These are phyloP conservation scores for Drosophila yooni DNA, from an alignment of 2,888 invertebrate species.

Conservation along the genomic window DNA sequence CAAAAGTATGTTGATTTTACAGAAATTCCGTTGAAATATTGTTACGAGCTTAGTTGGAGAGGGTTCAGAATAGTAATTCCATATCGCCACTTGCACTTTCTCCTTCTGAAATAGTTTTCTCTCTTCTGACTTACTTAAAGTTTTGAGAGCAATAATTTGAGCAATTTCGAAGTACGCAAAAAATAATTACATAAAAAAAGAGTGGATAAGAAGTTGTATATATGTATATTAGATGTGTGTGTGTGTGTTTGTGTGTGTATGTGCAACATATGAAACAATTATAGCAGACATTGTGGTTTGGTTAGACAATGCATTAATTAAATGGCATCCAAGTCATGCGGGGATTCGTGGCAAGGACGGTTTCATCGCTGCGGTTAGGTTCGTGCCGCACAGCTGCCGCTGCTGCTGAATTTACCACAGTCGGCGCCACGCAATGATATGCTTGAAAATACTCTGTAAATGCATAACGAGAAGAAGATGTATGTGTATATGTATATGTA, in stretches of 20 bases:
- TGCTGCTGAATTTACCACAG: constrained; percentile 4
- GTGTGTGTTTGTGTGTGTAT: background rate
- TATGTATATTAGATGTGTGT: background rate
- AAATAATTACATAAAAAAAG: background rate
- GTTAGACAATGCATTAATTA: constrained; percentile 29
- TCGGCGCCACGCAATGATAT: constrained; percentile 29
- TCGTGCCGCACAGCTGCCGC: constrained; percentile 15
- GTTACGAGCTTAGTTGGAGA: background rate
- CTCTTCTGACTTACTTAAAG: background rate
- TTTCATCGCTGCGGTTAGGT: constrained; percentile 22
- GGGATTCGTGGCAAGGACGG: constrained; percentile 24
- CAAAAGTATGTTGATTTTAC: background rate
- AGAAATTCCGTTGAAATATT: background rate
- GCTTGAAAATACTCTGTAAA: constrained; percentile 51
- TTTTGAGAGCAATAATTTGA: background rate
- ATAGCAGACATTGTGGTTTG: constrained; percentile 50
- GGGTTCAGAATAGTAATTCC: background rate
- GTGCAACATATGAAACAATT: constrained; percentile 65
- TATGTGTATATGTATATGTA: background rate
- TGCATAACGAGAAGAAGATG: constrained; percentile 44
- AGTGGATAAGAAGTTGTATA: background rate
- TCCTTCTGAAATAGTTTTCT: background rate
- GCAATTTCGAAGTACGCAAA: background rate
- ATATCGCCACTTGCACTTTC: background rate
- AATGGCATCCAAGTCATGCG: constrained; percentile 40